These are phyloP conservation scores for Mystacornis crossleyi DNA, from an alignment of 2,113 vertebrate genomes.

Conservation along the genomic window DNA sequence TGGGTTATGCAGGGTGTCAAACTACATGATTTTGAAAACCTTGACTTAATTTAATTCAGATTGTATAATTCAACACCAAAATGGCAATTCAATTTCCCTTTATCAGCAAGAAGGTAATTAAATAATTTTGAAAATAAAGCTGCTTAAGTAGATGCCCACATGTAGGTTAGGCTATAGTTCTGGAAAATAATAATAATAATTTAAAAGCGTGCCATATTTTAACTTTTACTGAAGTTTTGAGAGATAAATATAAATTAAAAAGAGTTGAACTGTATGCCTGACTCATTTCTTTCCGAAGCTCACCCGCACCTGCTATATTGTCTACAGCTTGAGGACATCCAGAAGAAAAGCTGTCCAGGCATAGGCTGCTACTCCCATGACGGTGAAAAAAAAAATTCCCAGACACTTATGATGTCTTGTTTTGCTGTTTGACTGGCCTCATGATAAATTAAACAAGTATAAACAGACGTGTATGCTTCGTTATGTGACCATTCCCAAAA, in stretches of 20 bases:
- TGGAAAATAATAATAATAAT: background rate
- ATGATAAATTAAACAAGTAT: background rate
- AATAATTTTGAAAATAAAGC: background rate
- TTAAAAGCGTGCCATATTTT: background rate
- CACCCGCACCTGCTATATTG: background rate
- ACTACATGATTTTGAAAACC: background rate
- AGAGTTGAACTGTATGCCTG: background rate
- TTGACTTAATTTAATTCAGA: background rate
- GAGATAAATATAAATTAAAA: background rate
- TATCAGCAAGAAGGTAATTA: background rate
- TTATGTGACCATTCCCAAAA: background rate
- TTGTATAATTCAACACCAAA: background rate
- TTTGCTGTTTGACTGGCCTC: background rate
- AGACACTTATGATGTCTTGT: background rate
- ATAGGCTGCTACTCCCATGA: background rate
- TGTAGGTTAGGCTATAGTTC: background rate
- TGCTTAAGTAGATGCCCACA: background rate
- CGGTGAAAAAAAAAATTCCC: background rate
- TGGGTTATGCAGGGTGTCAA: background rate
- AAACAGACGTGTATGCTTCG: background rate
- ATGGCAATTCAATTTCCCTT: background rate
- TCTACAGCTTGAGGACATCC: background rate
- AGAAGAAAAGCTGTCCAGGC: background rate
- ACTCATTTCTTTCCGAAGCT: background rate
- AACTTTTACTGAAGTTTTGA: background rate